Evolutionary conservation across 2,113 vertebrate genomes (phyloP), one percentile per base, ranked within the genome.

Genomic region (Siphamia tubifer): DNA sequence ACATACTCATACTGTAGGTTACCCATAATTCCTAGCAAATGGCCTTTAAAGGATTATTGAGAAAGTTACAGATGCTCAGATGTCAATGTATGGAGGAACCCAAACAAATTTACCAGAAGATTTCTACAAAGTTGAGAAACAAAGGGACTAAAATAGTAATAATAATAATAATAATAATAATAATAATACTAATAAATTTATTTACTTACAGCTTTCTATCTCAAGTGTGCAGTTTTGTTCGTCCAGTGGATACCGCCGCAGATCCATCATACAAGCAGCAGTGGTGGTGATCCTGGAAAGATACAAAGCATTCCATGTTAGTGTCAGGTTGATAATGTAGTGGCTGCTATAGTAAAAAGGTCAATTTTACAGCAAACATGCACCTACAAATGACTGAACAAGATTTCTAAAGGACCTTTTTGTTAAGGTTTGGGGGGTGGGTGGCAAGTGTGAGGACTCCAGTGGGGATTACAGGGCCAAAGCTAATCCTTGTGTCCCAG

Each of bases 191-290:
- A n/a, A n/a, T n/a, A n/a, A n/a, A n/a, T n/a, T n/a, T n/a, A 27
- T 28, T 28, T 57, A 97, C 96, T 98, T 88, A 98, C 96, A 98
- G 78, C 96, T 98, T 72, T 98, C 96, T 69, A 98, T 98, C 85
- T 98, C 96, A 57, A 98, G 87, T 0, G 96, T 98, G 87, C 96
- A 98, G 91, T 98, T 98, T 75, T 98, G 96, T 65, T 98, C 96
- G 67, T 98, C 96, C 87, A 98, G 87, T 0, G 97, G 97, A 49
- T 98, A 98, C 53, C 96, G 87, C 65, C 97, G 90, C 16, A 98
- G 91, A 83, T 98, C 97, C 97, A 98, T 98, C 97, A 98, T 98
- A 56, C 97, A 98, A 43, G 97, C 97, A 74, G 97, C 97, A 1
- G 97, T 98, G 49, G 97, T 98, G 3, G 97, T 98, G 75, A 98